phyloP scores from a whole-genome alignment of 2,113 vertebrate species.

The Malurus melanocephalus region DNA sequence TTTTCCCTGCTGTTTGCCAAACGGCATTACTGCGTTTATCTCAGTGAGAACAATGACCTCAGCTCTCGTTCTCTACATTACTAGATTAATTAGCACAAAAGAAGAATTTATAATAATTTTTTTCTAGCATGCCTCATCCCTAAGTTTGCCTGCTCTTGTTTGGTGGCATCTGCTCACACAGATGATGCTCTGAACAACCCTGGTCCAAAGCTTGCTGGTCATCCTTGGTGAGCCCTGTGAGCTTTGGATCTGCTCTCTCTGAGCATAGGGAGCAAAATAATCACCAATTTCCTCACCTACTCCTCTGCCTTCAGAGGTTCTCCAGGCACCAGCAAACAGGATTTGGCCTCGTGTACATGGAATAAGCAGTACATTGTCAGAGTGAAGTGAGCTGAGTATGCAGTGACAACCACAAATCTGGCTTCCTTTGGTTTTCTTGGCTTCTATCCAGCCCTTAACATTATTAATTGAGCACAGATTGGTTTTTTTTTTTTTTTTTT shows the following conservation, averaged over 20 bases:
- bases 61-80: slow-evolving; percentile 48
- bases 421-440: slow-evolving; percentile 48
- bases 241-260: background rate
- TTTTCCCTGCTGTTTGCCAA: slow-evolving; percentile 67
- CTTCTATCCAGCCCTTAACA: slow-evolving; percentile 19
- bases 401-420: slow-evolving; percentile 57
- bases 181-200: background rate
- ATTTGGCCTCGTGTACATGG: background rate
- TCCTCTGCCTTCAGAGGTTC: background rate
- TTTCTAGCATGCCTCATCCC: slow-evolving; percentile 15
- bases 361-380: slow-evolving; percentile 49
- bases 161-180: background rate
- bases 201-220: background rate
- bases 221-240: background rate
- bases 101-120: slow-evolving; percentile 39
- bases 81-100: slow-evolving; percentile 70
- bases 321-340: background rate
- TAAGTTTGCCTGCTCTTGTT: slow-evolving; percentile 26
- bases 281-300: background rate
- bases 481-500: background rate
- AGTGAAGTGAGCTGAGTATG: slow-evolving; percentile 27
- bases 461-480: slow-evolving; percentile 65
- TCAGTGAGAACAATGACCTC: slow-evolving; percentile 66
- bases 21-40: slow-evolving; percentile 57
- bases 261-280: background rate